Percentiles rank a stretch among this genome's conserved stretches.
Evolutionary conservation across 1,140 invertebrate species (phyloP).

Genomic region (Latrodectus geometricus): DNA sequence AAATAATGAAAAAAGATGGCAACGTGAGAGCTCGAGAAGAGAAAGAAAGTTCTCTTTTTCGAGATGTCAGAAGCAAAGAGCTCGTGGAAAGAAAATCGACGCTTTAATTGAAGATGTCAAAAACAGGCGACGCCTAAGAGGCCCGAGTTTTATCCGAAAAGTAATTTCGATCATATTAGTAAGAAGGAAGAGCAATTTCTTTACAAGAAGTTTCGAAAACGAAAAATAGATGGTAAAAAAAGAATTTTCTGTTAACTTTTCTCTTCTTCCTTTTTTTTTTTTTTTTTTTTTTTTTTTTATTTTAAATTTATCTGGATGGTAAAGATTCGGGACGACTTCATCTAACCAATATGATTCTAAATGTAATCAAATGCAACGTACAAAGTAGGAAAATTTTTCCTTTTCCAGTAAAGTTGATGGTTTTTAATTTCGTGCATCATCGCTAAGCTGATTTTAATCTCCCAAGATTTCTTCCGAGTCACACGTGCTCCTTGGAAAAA

Average conservation of each 20-base stretch:
- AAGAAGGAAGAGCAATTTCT: slow-evolving; percentile 2
- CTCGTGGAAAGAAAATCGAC: slow-evolving; percentile 31
- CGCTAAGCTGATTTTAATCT: no score
- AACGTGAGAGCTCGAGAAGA: neutral
- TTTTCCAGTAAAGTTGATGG: no score
- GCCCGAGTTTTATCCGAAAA: slow-evolving; percentile 42
- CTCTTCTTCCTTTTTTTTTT: neutral
- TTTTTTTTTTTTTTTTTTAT: neutral
- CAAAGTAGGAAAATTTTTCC: no score
- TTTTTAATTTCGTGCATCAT: no score
- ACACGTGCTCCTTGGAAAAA: no score
- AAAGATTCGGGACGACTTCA: no score
- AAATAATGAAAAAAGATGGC: slow-evolving; percentile 2
- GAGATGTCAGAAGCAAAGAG: slow-evolving; percentile 39
- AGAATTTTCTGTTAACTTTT: neutral
- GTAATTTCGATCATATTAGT: slow-evolving; percentile 51
- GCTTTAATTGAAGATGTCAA: slow-evolving; percentile 58
- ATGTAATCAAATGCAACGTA: no score
- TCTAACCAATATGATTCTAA: no score
- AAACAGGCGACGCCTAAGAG: slow-evolving; percentile 30
- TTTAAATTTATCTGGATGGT: no score
- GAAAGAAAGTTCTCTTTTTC: neutral
- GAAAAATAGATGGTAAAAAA: neutral
- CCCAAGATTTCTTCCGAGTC: no score
- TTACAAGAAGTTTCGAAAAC: neutral